A percentile compares a stretch with the other conserved stretches of the same genome.
Evolutionary conservation across 2,888 invertebrate species (phyloP).

Genomic region (Saturnia pavonia): DNA sequence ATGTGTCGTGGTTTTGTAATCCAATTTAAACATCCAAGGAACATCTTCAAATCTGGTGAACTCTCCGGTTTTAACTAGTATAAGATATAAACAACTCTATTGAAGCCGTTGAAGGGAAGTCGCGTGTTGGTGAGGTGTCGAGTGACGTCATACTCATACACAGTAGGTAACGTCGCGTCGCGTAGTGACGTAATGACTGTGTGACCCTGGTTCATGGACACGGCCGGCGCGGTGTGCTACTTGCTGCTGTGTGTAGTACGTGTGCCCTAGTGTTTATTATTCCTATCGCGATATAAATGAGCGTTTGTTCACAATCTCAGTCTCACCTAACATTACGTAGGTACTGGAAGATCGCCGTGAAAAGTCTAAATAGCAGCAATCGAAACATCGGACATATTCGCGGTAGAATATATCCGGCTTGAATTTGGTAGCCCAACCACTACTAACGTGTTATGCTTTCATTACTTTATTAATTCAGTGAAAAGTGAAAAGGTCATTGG

Average conservation of each 20-base stretch:
- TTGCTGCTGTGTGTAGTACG: too few species aligned
- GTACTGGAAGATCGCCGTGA: not conserved
- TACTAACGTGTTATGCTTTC: not conserved
- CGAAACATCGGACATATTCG: not conserved
- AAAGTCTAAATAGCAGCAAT: too few species aligned
- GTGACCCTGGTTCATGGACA: not conserved
- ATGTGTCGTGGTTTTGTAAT: too few species aligned
- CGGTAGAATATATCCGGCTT: not conserved
- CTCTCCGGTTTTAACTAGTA: not conserved
- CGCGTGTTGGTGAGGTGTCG: not conserved
- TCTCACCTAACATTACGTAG: not conserved
- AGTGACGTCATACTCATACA: conserved; percentile 6
- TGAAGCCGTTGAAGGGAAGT: not conserved
- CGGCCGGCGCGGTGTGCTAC: too few species aligned
- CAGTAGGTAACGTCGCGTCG: not conserved
- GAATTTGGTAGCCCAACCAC: not conserved
- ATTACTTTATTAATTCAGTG: not conserved
- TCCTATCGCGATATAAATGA: not conserved
- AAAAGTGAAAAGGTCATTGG: not conserved
- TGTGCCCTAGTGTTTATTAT: too few species aligned
- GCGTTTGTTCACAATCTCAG: not conserved
- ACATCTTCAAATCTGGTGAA: not conserved
- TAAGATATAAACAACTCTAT: not conserved
- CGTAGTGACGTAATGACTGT: not conserved
- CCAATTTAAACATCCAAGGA: too few species aligned